Evolutionary conservation across 2,113 vertebrate genomes (phyloP), one percentile per base, ranked within the genome.

Genomic region (Hyla sarda): DNA sequence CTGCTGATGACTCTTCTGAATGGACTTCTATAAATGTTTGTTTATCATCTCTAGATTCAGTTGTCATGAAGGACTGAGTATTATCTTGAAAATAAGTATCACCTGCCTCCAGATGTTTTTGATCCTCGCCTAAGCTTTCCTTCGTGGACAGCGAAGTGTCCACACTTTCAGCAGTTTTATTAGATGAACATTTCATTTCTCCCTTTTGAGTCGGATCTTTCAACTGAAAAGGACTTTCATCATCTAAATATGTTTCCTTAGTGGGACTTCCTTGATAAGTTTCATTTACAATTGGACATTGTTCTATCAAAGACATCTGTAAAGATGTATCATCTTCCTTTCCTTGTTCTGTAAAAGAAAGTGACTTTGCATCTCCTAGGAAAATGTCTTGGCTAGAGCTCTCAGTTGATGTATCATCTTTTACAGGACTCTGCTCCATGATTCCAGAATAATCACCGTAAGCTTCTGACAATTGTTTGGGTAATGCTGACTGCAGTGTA

Each of bases 281-380:
- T 89, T 89, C 72, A 56, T 79, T 72, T 62, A 87, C 89, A 77
- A 72, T 45, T 74, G 78, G 69, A 89, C 82, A 87, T 91, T 77
- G 25, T 89, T 93, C 81, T 45, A 82, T 82, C 65, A 87, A 72
- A 23, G 76, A 78, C 65, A 78, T 87, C 17, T 87, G 85, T 82
- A 87, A 81, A 10, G 85, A 87, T 73, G 85, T 87, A 32, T 87
- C 78, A 74, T 87, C 85, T 62, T 87, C 85, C 50, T 81, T 87
- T 50, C 78, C 85, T 62, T 87, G 77, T 82, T 87, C 85, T 34
- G 77, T 86, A 37, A 81, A 86, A 58, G 85, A 86, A 62, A 91
- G 82, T 10, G 92, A 92, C 84, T 93, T 92, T 85, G 88, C 87
- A 30, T 92, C 92, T 87, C 91, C 92, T 84, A 92, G 88, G 71